Evolutionary conservation across 2,888 invertebrate genomes (phyloP), one percentile per base, ranked within the genome.

Genomic region (Folsomia candida): DNA sequence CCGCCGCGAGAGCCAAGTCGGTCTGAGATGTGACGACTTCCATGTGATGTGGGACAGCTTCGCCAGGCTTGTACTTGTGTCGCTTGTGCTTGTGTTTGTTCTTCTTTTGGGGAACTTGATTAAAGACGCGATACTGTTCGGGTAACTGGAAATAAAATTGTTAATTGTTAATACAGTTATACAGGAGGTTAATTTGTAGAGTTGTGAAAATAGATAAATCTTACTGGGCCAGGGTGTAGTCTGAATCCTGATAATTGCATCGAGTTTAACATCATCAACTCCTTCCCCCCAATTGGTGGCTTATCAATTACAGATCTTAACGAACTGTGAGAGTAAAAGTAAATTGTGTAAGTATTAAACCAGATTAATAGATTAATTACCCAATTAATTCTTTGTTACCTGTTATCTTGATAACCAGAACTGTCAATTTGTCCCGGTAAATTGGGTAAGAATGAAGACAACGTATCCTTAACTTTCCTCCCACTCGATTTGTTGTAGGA

Each of bases 401-500:
- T 90, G 87, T 87, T 93, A 87, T 84, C 88, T 77, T 85, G 85
- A 78, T 85, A 84, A 47, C 93, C 96, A 74, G 96, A 95, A 28
- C 93, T 91, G 85, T 97, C 97, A 78, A 97, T 91, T 77, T 94
- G 94, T 24, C 97, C 97, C 66, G 97, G 97, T 69, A 97, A 86
- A 83, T 93, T 94, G 24, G 97, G 97, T 76, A 97, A 86, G 84
- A 97, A 97, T 18, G 97, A 94, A 54, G 96, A 95, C 71, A 97
- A 85, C 70, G 95, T 94, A 84, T 97, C 97, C 83, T 96, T 93
- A 20, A 94, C 87, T 85, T 96, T 96, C 82, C 96, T 95, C 67
- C 95, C 96, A 86, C 94, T 96, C 85, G 97, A 97, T 87, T 96
- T 97, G 85, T 93, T 96, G 84, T 97, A 95, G 24, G 97, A 94